These are phyloP conservation scores for Acleris holmiana DNA, from an alignment of 2,888 invertebrate genomes.

Conservation along the genomic window DNA sequence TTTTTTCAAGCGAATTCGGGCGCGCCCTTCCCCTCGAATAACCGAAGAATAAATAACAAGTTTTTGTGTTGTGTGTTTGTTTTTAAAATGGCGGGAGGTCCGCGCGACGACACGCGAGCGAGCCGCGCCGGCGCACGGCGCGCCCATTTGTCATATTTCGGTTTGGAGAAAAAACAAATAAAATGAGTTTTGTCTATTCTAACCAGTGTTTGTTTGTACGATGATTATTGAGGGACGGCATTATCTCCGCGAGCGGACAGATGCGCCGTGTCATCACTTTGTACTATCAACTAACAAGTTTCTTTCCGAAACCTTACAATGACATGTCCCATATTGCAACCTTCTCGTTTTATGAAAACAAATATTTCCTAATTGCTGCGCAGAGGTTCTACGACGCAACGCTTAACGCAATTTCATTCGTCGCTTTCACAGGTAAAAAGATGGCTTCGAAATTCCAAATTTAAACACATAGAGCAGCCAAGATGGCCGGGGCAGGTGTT, in stretches of 20 bases:
- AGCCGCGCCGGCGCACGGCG: conserved; percentile 52
- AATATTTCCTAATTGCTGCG: neutral
- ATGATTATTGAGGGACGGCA: conserved; percentile 77
- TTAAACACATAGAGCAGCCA: conserved; percentile 59
- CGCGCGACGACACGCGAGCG: conserved; percentile 83
- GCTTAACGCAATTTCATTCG: conserved; percentile 23
- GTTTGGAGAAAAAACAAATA: conserved; percentile 81
- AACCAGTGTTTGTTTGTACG: conserved; percentile 77
- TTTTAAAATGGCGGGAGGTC: conserved; percentile 85
- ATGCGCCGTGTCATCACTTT: conserved; percentile 67
- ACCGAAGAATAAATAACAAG: conserved; percentile 82
- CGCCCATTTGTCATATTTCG: conserved; percentile 83
- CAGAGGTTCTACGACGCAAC: neutral
- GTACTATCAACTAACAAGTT: conserved; percentile 33
- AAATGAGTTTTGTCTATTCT: conserved; percentile 67
- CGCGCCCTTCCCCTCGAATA: conserved; percentile 80
- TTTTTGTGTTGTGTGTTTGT: conserved; percentile 82
- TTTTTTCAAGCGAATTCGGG: conserved; percentile 80
- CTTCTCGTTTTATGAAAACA: neutral
- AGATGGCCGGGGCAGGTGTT: conserved; percentile 79
- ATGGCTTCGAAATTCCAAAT: conserved; percentile 55
- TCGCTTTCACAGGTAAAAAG: conserved; percentile 64
- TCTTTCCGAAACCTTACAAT: conserved; percentile 13
- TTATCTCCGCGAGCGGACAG: conserved; percentile 73
- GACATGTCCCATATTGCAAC: conserved; percentile 7